These are phyloP conservation scores for Crypturellus undulatus DNA, from an alignment of 2,113 vertebrate species.

Conservation along the genomic window DNA sequence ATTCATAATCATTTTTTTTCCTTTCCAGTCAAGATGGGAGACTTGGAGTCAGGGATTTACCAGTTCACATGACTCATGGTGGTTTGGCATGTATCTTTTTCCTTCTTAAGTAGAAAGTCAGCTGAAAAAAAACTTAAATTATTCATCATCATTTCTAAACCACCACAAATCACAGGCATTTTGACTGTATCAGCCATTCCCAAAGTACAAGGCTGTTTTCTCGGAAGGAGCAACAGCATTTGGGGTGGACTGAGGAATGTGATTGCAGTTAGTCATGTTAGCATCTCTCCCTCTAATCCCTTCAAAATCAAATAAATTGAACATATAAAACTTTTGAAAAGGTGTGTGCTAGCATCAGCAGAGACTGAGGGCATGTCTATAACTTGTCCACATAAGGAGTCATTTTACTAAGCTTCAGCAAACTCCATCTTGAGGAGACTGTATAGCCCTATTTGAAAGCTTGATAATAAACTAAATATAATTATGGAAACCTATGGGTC, in stretches of 20 bases:
- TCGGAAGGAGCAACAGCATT: constrained; percentile 33
- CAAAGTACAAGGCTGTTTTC: constrained; percentile 27
- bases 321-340: constrained; percentile 67
- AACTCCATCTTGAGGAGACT: constrained; percentile 42
- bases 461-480: constrained; percentile 36
- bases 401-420: constrained; percentile 72
- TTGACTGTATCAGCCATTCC: constrained; percentile 25
- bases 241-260: constrained; percentile 29
- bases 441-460: constrained; percentile 46
- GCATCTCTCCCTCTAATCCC: constrained; percentile 58
- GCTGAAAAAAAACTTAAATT: constrained; percentile 44
- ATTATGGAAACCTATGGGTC: constrained; percentile 26
- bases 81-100: constrained; percentile 42
- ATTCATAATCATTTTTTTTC: background rate
- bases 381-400: constrained; percentile 27
- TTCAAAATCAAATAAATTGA: constrained; percentile 79
- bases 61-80: constrained; percentile 53
- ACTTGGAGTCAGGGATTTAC: constrained; percentile 15
- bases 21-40: constrained; percentile 22
- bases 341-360: constrained; percentile 39
- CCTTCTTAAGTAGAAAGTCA: constrained; percentile 53
- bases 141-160: constrained; percentile 26
- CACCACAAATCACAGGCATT: constrained; percentile 50
- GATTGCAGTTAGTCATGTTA: constrained; percentile 27
- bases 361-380: constrained; percentile 16